These are phyloP conservation scores for Muschampia plurimacula DNA, from an alignment of 2,888 invertebrate species.

Conservation along the genomic window DNA sequence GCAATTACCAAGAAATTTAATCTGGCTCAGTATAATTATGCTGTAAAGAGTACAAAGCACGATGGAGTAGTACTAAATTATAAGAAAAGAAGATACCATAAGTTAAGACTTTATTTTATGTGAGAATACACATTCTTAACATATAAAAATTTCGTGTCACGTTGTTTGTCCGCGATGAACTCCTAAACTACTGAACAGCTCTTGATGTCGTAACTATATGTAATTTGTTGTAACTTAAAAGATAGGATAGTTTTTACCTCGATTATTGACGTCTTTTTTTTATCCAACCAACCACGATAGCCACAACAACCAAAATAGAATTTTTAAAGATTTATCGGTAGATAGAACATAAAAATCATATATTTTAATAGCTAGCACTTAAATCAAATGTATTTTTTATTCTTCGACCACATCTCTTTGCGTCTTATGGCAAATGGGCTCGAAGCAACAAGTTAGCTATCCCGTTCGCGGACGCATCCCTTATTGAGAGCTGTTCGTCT, in stretches of 20 bases:
- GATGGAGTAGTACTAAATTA: background rate
- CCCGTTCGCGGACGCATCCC: constrained; percentile 69
- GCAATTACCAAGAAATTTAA: constrained; percentile 10
- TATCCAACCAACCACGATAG: too few relatives aligned
- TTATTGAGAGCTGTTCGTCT: constrained; percentile 74
- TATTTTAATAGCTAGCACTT: background rate
- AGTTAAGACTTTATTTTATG: background rate
- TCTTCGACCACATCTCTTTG: background rate
- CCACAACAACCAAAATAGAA: too few relatives aligned
- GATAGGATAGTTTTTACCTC: too few relatives aligned
- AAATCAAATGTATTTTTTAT: background rate
- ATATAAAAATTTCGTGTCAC: too few relatives aligned
- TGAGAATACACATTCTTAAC: too few relatives aligned
- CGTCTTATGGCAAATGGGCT: constrained; percentile 38
- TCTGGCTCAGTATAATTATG: background rate
- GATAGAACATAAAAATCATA: too few relatives aligned
- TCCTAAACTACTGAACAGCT: too few relatives aligned
- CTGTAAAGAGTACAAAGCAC: background rate
- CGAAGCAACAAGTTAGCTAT: constrained; percentile 78
- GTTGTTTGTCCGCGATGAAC: too few relatives aligned
- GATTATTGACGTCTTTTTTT: too few relatives aligned
- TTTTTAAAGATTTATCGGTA: too few relatives aligned
- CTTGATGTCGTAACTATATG: too few relatives aligned
- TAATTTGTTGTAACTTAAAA: too few relatives aligned
- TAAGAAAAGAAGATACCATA: background rate